Evolutionary conservation across 2,888 invertebrate species (phyloP).

Genomic region (Ecliptopera silaceata): DNA sequence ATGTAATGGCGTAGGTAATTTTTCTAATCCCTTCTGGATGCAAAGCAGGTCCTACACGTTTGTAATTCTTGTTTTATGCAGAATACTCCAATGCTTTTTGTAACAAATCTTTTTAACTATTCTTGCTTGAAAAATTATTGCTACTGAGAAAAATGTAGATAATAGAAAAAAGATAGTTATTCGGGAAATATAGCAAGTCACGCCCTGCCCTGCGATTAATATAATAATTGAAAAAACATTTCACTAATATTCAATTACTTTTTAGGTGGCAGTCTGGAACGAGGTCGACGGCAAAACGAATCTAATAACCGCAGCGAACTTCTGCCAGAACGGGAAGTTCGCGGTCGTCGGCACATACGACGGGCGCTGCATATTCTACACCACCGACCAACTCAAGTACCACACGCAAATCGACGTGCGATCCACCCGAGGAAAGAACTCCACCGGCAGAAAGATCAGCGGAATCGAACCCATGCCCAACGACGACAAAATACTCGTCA

Average conservation of each 20-base stretch:
- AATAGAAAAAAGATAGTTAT: no score
- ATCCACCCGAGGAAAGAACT: constrained; percentile 97
- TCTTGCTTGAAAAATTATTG: no score
- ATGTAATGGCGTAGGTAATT: no score
- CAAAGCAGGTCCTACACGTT: no score
- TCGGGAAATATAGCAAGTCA: no score
- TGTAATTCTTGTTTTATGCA: no score
- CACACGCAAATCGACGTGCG: constrained; percentile 98
- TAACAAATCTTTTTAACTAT: no score
- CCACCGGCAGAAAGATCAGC: constrained; percentile 96
- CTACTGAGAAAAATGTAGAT: no score
- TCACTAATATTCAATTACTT: background rate
- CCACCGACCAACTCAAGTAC: constrained; percentile 98
- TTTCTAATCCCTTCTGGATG: no score
- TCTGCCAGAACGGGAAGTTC: constrained; percentile 98
- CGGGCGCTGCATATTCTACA: constrained; percentile 99
- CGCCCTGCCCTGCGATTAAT: no score
- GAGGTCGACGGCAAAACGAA: constrained; percentile 97
- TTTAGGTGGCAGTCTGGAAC: constrained; percentile 96
- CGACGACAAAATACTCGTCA: constrained; percentile 97
- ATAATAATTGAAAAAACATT: no score
- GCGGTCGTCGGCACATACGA: constrained; percentile 99
- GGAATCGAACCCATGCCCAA: constrained; percentile 98
- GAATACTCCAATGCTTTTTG: no score
- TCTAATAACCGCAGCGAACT: constrained; percentile 97